Evolutionary conservation across 2,888 invertebrate genomes (phyloP), one percentile per base, ranked within the genome.

Genomic region (Scaptomyza cyrtandrae): DNA sequence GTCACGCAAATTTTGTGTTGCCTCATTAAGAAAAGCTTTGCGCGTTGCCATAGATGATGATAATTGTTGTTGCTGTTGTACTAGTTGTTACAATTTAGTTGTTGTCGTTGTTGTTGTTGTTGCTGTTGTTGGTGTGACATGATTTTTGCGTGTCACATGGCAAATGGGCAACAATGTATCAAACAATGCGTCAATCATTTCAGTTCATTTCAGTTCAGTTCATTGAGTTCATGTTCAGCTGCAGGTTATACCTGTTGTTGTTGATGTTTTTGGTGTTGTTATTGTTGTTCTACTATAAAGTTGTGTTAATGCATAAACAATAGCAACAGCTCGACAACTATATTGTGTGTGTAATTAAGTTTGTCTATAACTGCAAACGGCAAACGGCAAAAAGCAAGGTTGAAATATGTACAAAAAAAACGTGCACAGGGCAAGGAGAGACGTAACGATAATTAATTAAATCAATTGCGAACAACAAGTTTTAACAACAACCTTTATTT

Each of bases 1-100:
- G 75, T 69, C 90, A 90, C 91, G 90, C 91, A 87, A 90, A 90
- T 88, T 85, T 70, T 78, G 82, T 90, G 91, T 91, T 89, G 91
- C 52, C 80, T 88, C 83, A 89, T 90, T 90, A 86, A 77, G 72
- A 76, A 70, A 68, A 63, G 71, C 70, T 66, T 80, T 60, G 69
- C 72, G 75, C 78, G 80, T 71, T 80, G 70, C 78, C 65, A 73
- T 73, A 71, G 70, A 50, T 70, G 74, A 64, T 75, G 63, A 75
- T 68, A 54, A 64, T 67, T 64, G 59, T 63, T 54, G 56, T 57
- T 67, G 33, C 33, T 33, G 70, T 35, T 63, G 66, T n/a, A 7
- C 6, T 24, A 24, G 24, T 13, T 39, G 37, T 39, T 41, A 41
- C 16, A 39, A 14, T 39, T 65, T 43, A 65, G 50, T 56, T 68